A percentile compares a stretch with the other conserved stretches of the same genome.
Evolutionary conservation across 2,888 invertebrate species (phyloP).

Genomic region (Pyrocoelia pectoralis): DNA sequence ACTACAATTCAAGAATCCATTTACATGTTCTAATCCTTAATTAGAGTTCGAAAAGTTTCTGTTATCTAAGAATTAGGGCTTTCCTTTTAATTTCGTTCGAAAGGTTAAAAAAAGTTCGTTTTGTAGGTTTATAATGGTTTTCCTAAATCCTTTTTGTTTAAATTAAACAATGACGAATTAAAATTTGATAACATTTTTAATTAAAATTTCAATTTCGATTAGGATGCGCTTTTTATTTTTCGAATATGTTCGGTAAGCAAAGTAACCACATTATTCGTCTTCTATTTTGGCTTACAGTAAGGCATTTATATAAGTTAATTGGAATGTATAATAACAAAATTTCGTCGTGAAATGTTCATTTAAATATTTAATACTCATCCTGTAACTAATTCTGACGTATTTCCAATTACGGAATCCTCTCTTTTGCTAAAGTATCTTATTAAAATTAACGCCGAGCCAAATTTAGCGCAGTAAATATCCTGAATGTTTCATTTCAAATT

Average conservation of each 20-base stretch:
- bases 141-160: background rate
- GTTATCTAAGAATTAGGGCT: conserved; percentile 3
- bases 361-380: background rate
- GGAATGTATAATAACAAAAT: background rate
- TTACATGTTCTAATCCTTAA: conserved; percentile 16
- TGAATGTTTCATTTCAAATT: background rate
- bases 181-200: background rate
- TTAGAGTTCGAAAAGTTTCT: conserved; percentile 19
- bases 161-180: background rate
- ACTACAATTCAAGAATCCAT: conserved; percentile 7
- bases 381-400: background rate
- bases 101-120: background rate
- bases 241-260: too few species aligned
- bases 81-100: background rate
- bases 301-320: background rate
- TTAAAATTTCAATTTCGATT: too few species aligned
- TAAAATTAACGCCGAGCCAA: background rate
- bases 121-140: background rate
- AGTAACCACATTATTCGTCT: background rate
- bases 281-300: background rate
- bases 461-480: background rate
- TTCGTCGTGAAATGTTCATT: background rate
- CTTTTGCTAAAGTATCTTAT: background rate
- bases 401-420: background rate
- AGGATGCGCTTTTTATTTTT: too few species aligned